Conservation (phyloP, 2,888 invertebrate species). For the Chesias legatella region DNA sequence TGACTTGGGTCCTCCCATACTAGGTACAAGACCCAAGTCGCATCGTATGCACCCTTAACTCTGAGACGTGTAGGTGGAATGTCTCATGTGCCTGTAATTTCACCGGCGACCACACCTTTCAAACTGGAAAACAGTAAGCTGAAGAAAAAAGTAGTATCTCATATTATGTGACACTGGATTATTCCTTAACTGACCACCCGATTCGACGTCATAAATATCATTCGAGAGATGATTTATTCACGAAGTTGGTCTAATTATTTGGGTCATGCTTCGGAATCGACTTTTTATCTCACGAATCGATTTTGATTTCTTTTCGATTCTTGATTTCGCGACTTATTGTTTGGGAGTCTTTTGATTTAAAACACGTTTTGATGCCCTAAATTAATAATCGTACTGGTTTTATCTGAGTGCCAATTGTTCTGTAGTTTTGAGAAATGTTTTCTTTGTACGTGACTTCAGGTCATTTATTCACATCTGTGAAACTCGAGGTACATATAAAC, state of each 20-base stretch:
- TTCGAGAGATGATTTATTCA: slow-evolving; percentile 67
- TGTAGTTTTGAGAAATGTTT: slow-evolving; percentile 17
- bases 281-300: slow-evolving; percentile 39
- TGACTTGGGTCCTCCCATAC: too few species aligned
- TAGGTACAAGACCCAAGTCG: too few species aligned
- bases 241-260: slow-evolving; percentile 68
- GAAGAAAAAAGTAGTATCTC: too few species aligned
- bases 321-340: slow-evolving; percentile 27
- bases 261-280: slow-evolving; percentile 60
- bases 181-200: slow-evolving; percentile 51
- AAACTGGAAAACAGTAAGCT: too few species aligned
- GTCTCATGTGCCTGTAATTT: too few species aligned
- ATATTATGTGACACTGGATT: slow-evolving; percentile 20
- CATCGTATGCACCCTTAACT: too few species aligned
- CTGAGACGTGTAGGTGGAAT: too few species aligned
- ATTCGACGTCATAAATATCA: slow-evolving; percentile 64
- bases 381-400: slow-evolving; percentile 19
- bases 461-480: too few species aligned
- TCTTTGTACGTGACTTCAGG: not conserved
- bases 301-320: slow-evolving; percentile 13
- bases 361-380: slow-evolving; percentile 27
- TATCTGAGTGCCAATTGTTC: slow-evolving; percentile 20
- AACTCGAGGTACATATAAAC: too few species aligned
- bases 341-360: slow-evolving; percentile 22
- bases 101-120: too few species aligned